These are phyloP conservation scores for Anolis carolinensis DNA, from an alignment of 2,113 vertebrate species.

Conservation along the genomic window DNA sequence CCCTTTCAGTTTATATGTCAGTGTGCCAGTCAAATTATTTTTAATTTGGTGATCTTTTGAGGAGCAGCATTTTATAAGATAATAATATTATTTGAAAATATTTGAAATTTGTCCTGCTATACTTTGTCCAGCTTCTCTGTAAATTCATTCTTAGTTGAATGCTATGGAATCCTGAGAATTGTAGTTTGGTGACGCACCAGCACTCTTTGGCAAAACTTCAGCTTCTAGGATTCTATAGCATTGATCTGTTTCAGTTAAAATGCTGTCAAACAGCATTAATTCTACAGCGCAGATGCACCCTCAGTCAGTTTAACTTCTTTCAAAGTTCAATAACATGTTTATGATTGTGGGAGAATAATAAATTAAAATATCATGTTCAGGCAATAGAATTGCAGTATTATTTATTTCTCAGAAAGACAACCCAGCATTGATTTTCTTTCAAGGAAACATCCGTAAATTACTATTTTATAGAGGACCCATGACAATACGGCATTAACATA, in stretches of 20 bases:
- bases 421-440: constrained; percentile 34
- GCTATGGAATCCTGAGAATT: not conserved
- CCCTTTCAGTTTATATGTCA: not conserved
- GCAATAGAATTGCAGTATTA: constrained; percentile 29
- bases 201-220: too few relatives aligned
- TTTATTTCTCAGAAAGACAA: constrained; percentile 40
- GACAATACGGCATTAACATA: not conserved
- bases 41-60: not conserved
- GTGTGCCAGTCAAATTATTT: not conserved
- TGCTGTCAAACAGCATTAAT: too few relatives aligned
- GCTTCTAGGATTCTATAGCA: too few relatives aligned
- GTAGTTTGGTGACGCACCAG: too few relatives aligned
- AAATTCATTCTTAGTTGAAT: not conserved
- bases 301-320: not conserved
- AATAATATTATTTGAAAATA: not conserved
- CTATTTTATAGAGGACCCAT: constrained; percentile 39
- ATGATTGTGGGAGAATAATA: constrained; percentile 25
- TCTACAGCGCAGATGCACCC: not conserved
- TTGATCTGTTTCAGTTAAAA: too few relatives aligned
- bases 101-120: not conserved
- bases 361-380: constrained; percentile 44
- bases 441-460: constrained; percentile 46
- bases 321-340: not conserved
- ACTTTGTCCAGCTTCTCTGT: not conserved
- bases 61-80: not conserved